phyloP scores from a whole-genome alignment of 2,888 invertebrate species.

The Harpalus rufipes region DNA sequence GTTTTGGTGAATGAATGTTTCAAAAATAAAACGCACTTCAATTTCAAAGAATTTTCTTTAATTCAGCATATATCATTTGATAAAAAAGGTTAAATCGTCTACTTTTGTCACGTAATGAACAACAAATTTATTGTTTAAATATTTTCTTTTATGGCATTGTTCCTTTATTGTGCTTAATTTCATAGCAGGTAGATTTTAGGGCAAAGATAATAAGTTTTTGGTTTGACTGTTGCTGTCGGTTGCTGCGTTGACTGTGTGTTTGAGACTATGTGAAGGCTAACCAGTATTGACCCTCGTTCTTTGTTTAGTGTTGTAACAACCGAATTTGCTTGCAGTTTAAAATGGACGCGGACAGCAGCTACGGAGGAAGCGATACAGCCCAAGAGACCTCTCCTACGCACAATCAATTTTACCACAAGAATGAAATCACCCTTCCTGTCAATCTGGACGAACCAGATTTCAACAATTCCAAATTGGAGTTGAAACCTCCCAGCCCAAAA shows the following conservation, averaged over 20 bases:
- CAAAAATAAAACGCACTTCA: too few relatives aligned
- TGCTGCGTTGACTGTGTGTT: not conserved
- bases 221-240: not conserved
- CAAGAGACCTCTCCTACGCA: slow-evolving; percentile 72
- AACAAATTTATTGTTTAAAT: too few relatives aligned
- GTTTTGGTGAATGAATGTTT: too few relatives aligned
- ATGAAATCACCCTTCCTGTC: slow-evolving; percentile 76
- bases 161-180: not conserved
- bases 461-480: slow-evolving; percentile 69
- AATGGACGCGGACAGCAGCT: slow-evolving; percentile 77
- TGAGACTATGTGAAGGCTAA: slow-evolving; percentile 48
- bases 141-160: not conserved
- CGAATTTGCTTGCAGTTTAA: slow-evolving; percentile 19
- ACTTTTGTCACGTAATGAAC: too few relatives aligned
- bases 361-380: slow-evolving; percentile 77
- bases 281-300: slow-evolving; percentile 46
- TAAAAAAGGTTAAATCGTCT: too few relatives aligned
- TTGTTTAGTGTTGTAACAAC: slow-evolving; percentile 12
- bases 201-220: not conserved
- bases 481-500: slow-evolving; percentile 70
- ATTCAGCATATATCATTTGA: too few relatives aligned
- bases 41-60: too few relatives aligned
- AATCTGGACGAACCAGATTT: slow-evolving; percentile 74
- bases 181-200: not conserved
- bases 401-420: slow-evolving; percentile 75